These are phyloP conservation scores for Coboldia fuscipes DNA, from an alignment of 1,140 invertebrate genomes.

Conservation along the genomic window DNA sequence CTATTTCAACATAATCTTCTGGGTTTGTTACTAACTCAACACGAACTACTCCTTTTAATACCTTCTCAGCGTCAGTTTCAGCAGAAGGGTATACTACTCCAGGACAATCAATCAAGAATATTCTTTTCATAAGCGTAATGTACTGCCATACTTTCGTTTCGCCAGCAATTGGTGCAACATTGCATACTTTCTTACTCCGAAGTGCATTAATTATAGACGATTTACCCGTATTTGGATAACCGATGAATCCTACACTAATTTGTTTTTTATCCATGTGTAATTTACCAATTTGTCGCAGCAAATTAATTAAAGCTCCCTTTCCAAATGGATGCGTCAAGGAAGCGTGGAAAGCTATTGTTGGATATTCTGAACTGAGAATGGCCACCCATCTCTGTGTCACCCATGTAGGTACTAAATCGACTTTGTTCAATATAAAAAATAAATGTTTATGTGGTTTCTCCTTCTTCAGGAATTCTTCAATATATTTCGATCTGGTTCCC, in stretches of 20 bases:
- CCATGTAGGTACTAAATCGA: constrained; percentile 90
- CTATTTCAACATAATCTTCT: constrained; percentile 77
- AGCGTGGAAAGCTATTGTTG: constrained; percentile 95
- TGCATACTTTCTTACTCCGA: constrained; percentile 87
- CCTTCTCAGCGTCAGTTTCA: constrained; percentile 86
- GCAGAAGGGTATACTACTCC: constrained; percentile 91
- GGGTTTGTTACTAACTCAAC: constrained; percentile 88
- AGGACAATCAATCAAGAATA: constrained; percentile 98
- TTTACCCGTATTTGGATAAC: constrained; percentile 98
- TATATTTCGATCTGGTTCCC: constrained; percentile 82
- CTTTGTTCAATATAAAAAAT: constrained; percentile 89
- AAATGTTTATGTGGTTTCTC: constrained; percentile 90
- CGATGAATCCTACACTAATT: constrained; percentile 97
- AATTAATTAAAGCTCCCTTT: constrained; percentile 91
- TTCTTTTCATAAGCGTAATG: constrained; percentile 91
- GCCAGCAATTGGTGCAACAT: constrained; percentile 95
- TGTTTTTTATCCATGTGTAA: constrained; percentile 90
- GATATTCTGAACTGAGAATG: constrained; percentile 81
- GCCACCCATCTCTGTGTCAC: constrained; percentile 92
- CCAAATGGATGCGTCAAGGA: constrained; percentile 96
- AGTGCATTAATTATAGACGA: constrained; percentile 96
- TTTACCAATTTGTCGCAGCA: constrained; percentile 92
- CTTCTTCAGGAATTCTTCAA: constrained; percentile 74
- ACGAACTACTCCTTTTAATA: constrained; percentile 86
- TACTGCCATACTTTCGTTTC: constrained; percentile 99